A percentile compares a stretch with the other conserved stretches of the same genome.
Conservation (phyloP, 23 tunicate genomes). For the Styela clava region DNA sequence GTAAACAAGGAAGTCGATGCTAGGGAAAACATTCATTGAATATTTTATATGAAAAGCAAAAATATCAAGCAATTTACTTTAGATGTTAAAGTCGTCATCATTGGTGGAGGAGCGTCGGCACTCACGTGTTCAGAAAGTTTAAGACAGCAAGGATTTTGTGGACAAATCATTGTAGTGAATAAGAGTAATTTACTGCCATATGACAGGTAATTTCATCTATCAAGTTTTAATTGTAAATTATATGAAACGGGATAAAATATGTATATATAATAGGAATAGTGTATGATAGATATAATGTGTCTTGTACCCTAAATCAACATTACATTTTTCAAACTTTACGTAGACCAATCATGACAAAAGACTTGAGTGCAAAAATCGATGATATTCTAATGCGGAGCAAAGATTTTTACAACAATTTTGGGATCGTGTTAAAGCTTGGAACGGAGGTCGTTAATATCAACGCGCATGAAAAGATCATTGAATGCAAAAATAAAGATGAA, state of each 20-base stretch:
- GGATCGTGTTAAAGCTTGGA: not conserved
- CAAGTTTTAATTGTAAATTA: no score
- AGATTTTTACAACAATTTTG: not conserved
- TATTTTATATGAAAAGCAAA: no score
- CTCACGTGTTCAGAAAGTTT: constrained; percentile 75
- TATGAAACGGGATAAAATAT: no score
- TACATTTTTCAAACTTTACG: no score
- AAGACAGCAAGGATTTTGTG: constrained; percentile 57
- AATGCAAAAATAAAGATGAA: constrained; percentile 38
- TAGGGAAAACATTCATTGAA: no score
- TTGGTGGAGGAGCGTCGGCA: constrained; percentile 75
- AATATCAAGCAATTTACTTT: no score
- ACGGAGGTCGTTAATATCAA: constrained; percentile 33
- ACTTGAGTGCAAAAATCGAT: not conserved
- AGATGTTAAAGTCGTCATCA: constrained; percentile 32
- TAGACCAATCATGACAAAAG: constrained; percentile 9
- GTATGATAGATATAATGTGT: no score
- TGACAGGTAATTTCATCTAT: constrained; percentile 45
- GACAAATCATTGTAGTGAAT: constrained; percentile 54
- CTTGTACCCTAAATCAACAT: no score
- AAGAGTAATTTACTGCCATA: constrained; percentile 41
- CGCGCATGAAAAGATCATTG: constrained; percentile 33
- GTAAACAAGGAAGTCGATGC: no score
- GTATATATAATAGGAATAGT: no score
- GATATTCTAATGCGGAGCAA: not conserved